A percentile compares a stretch with the other conserved stretches of the same genome.
Evolutionary conservation across 2,113 vertebrate species (phyloP).

Genomic region (Xiphorhynchus elegans): DNA sequence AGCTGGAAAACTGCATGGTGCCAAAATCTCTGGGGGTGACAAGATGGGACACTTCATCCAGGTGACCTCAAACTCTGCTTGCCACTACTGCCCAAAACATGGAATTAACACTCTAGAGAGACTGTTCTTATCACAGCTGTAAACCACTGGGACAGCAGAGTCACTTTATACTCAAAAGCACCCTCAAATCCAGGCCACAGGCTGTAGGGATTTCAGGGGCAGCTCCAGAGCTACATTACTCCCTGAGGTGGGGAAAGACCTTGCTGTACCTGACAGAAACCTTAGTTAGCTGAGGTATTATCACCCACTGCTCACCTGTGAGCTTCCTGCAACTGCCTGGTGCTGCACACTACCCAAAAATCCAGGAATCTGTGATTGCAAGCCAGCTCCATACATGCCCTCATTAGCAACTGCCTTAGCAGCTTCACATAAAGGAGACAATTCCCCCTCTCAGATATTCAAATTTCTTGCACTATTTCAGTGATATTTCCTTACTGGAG

Average conservation of each 20-base stretch:
- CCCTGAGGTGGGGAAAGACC: not conserved
- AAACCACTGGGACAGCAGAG: not conserved
- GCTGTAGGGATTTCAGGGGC: not conserved
- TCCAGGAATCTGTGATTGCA: slow-evolving; percentile 9
- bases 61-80: not conserved
- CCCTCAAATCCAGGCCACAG: not conserved
- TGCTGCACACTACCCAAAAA: slow-evolving; percentile 10
- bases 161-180: not conserved
- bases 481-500: not conserved
- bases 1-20: not conserved
- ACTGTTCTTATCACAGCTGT: not conserved
- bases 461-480: not conserved
- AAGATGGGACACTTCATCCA: not conserved
- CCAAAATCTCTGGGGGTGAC: not conserved
- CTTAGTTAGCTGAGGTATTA: not conserved
- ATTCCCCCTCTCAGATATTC: not conserved
- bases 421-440: not conserved
- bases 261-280: not conserved
- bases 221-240: not conserved
- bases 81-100: not conserved
- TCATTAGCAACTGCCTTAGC: not conserved
- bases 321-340: not conserved
- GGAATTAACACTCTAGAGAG: rapidly evolving
- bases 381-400: not conserved
- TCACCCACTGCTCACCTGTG: slow-evolving; percentile 3